Evolutionary conservation across 2,888 invertebrate genomes (phyloP), one percentile per base, ranked within the genome.

Genomic region (Calephelis perditalis): DNA sequence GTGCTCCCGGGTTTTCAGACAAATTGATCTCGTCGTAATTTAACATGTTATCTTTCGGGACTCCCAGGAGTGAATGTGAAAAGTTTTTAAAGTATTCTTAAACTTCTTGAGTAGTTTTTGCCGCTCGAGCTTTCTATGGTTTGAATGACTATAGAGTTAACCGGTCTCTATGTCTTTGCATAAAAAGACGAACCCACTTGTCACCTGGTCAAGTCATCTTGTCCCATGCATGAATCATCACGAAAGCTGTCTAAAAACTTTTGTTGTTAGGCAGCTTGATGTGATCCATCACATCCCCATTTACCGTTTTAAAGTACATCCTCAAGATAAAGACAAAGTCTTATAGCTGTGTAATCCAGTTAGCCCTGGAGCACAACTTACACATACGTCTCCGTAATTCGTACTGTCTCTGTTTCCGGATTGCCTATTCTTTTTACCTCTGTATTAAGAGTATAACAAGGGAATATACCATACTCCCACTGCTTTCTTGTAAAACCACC

Each of bases 281-380:
- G 35, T 11, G 26, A 26, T 26, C 54, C 54, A 54, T 54, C 54
- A 26, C 35, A 54, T 11, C 54, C 54, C 54, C 54, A 54, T 54
- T 54, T 26, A 11, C 36, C 10, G 10, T 3, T 54, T 37, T 11
- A 5, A 8, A 54, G 35, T 54, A 54, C 35, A 11, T 54, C 54
- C 11, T 54, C 54, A 11, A 54, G n/a, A 54, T 54, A 54, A 52
- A 52, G 15, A 35, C 52, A 52, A 35, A 52, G 52, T 35, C 52
- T 15, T 52, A 26, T 35, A 35, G 26, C 15, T 15, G 52, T 52
- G 52, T 52, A 12, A 52, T 52, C 52, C 10, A 52, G 26, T 35
- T 12, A 35, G 10, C 12, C 35, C 12, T 52, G 52, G 35, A 52
- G 26, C 35, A 9, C 35, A 52, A 52, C 52, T 52, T 52, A 7